A percentile compares a stretch with the other conserved stretches of the same genome.
Conservation (phyloP, 2,888 invertebrate species). For the Leptinotarsa juncta region DNA sequence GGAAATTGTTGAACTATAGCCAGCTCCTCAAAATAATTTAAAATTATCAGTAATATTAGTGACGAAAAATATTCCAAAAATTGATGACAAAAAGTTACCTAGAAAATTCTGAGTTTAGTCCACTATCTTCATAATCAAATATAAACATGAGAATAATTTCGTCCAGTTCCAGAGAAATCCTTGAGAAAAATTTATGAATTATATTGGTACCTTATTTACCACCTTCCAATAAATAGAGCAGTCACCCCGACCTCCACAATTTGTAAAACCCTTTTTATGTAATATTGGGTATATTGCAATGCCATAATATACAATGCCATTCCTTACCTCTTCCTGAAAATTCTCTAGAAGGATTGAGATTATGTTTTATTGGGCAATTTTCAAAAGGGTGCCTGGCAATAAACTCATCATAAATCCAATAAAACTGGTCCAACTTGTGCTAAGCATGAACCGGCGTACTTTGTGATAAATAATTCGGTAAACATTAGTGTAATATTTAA, state of each 20-base stretch:
- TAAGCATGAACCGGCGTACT: conserved; percentile 6
- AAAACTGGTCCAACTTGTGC: background rate
- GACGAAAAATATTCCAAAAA: too few relatives aligned
- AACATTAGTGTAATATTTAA: background rate
- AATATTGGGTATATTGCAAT: background rate
- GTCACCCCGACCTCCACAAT: conserved; percentile 1
- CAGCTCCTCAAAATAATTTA: too few relatives aligned
- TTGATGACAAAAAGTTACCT: too few relatives aligned
- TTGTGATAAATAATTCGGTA: conserved; percentile 2
- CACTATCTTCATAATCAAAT: too few relatives aligned
- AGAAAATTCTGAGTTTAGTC: too few relatives aligned
- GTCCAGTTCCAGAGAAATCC: background rate
- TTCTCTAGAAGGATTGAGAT: conserved; percentile 17
- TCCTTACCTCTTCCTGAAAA: conserved; percentile 23
- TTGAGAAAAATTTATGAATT: conserved; percentile 18
- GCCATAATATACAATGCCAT: conserved; percentile 8
- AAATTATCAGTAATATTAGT: too few relatives aligned
- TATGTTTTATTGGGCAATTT: conserved; percentile 27
- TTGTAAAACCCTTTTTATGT: conserved; percentile 13
- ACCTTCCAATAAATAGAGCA: conserved; percentile 13
- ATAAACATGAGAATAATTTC: background rate
- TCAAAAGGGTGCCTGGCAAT: conserved; percentile 2
- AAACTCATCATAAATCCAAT: conserved; percentile 15
- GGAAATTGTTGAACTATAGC: too few relatives aligned
- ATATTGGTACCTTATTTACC: conserved; percentile 1